Evolutionary conservation across 2,888 invertebrate genomes (phyloP), one percentile per base, ranked within the genome.

Genomic region (Melitaea athalia): DNA sequence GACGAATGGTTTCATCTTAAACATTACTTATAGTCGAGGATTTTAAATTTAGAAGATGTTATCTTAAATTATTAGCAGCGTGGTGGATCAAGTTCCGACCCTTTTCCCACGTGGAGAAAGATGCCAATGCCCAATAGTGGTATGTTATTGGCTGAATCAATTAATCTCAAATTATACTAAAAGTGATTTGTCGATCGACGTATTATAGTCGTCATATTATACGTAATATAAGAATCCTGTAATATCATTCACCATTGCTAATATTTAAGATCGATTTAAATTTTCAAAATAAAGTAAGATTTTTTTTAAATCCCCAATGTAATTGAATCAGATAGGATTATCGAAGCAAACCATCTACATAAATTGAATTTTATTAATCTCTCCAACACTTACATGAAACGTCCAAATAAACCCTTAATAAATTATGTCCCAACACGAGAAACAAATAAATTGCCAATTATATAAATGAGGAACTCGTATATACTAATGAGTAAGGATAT

Each of bases 391-490:
- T 52, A 53, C 60, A 66, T 52, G 33, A n/a, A 53, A 53, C 43
- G 42, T 38, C 43, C n/a, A 15, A 15, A 59, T 33, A 43, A 31
- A 42, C 15, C 14, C 17, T n/a, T 49, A 69, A 55, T 67, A 67
- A 67, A 63, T 67, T 50, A 24, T 38, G 14, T 64, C 57, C 12
- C n/a, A 55, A 64, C 60, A 67, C 53, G 14, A 55, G 14, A 55
- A 55, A 55, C 53, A 66, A 66, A 69, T 69, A 63, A 69, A 70
- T 50, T 67, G 70, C 57, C 70, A 67, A 70, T 70, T 67, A 67
- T 67, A 70, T 62, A 61, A 67, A 70, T 67, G 53, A 67, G 67
- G 50, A 63, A 45, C 55, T 17, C 63, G 42, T 33, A 55, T 24
- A 33, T 33, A 33, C 64, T 45, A 62, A 64, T 67, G 64, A 55